phyloP scores from a whole-genome alignment of 2,888 invertebrate species.

The Melipona beecheii region DNA sequence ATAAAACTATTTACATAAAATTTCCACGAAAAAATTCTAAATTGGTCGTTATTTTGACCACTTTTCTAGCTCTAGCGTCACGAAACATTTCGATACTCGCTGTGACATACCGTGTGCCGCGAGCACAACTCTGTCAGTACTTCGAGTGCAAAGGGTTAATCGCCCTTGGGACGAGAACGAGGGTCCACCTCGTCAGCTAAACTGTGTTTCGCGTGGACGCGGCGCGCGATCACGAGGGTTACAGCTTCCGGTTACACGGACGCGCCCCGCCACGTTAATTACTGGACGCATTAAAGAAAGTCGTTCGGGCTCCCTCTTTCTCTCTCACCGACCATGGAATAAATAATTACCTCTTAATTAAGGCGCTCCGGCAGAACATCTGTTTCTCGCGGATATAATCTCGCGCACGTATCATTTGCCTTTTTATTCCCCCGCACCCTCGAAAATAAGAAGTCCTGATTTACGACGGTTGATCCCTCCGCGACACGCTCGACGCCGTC shows the following conservation, averaged over 20 bases:
- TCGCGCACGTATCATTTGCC: slow-evolving; percentile 51
- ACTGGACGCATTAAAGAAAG: slow-evolving; percentile 62
- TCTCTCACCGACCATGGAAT: slow-evolving; percentile 35
- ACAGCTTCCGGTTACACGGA: slow-evolving; percentile 33
- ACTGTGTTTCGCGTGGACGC: neutral
- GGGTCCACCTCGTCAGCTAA: neutral
- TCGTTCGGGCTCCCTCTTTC: slow-evolving; percentile 5
- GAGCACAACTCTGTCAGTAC: too few relatives aligned
- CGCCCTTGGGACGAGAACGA: too few relatives aligned
- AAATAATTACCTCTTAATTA: slow-evolving; percentile 76
- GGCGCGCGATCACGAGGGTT: slow-evolving; percentile 22
- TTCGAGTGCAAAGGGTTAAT: too few relatives aligned
- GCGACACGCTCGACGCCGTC: slow-evolving; percentile 51
- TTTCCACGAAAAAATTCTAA: too few relatives aligned
- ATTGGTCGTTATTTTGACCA: too few relatives aligned
- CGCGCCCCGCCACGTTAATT: slow-evolving; percentile 57
- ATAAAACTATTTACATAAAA: too few relatives aligned
- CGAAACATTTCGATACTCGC: too few relatives aligned
- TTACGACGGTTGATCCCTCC: slow-evolving; percentile 70
- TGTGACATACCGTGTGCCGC: too few relatives aligned
- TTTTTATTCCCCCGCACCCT: slow-evolving; percentile 45
- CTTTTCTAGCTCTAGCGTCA: too few relatives aligned
- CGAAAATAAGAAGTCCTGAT: slow-evolving; percentile 74
- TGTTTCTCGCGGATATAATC: slow-evolving; percentile 68
- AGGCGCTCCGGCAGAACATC: slow-evolving; percentile 70